These are phyloP conservation scores for Phrynocephalus guinanensis DNA, from an alignment of 2,797 vertebrate species.

Conservation along the genomic window DNA sequence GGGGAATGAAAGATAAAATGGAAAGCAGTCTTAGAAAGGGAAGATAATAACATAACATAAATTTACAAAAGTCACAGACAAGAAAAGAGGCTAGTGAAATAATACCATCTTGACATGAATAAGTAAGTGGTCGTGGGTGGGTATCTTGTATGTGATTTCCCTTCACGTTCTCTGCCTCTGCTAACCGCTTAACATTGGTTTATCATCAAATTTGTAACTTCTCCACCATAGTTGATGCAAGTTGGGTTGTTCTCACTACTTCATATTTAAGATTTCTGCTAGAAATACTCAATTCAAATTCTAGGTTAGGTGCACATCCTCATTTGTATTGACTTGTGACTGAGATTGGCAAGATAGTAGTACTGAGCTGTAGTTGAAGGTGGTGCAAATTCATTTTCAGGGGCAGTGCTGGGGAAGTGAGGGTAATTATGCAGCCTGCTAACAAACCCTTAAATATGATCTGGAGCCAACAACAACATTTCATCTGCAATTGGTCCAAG, in stretches of 20 bases:
- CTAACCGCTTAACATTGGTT: background rate
- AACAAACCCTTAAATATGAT: background rate
- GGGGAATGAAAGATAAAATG: background rate
- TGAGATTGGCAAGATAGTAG: background rate
- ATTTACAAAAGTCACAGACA: background rate
- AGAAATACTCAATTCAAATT: background rate
- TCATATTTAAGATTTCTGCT: background rate
- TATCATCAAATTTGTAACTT: background rate
- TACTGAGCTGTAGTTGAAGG: background rate
- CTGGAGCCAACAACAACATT: background rate
- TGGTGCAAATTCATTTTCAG: background rate
- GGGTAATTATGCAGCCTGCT: background rate
- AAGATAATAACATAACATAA: background rate
- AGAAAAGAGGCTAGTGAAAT: background rate
- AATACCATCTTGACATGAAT: background rate
- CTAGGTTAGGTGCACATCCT: background rate
- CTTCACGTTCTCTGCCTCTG: background rate
- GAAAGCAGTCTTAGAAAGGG: background rate
- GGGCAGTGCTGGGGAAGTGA: background rate
- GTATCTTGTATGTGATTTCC: background rate
- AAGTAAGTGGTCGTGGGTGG: background rate
- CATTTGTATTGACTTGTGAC: background rate
- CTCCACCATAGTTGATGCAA: background rate
- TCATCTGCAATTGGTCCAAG: background rate
- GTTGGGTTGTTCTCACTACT: background rate